Conservation (phyloP, 2,113 vertebrate species). For the Cephalopterus ornatus region DNA sequence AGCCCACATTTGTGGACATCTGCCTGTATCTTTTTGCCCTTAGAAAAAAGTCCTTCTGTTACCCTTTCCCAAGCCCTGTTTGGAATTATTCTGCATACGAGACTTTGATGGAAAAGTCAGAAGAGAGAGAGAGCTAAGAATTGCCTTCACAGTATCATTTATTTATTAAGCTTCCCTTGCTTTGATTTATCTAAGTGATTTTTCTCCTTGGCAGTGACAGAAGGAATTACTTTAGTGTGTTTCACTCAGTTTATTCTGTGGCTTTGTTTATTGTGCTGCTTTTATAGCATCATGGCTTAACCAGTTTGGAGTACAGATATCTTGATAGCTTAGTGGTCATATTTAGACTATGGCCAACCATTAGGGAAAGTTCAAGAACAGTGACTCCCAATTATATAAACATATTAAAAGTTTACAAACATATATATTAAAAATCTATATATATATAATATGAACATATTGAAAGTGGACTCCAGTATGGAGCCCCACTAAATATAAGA, state of each 20-base stretch:
- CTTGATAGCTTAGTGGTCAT: neutral
- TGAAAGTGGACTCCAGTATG: neutral
- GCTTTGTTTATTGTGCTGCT: neutral
- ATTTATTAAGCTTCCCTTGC: neutral
- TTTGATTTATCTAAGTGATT: neutral
- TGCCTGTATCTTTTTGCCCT: neutral
- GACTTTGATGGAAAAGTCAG: neutral
- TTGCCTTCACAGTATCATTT: neutral
- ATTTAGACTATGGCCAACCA: neutral
- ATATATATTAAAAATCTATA: neutral
- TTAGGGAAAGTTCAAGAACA: neutral
- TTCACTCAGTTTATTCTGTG: neutral
- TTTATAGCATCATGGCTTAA: neutral
- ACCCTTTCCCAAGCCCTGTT: neutral
- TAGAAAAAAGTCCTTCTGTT: neutral
- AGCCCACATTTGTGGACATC: neutral
- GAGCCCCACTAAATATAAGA: neutral
- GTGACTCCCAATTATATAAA: neutral
- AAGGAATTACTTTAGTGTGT: neutral
- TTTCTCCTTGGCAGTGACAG: neutral
- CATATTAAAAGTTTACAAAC: fast-evolving
- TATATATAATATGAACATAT: neutral
- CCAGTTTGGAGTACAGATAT: neutral
- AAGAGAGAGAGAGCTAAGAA: neutral
- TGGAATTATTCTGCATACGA: neutral